Base-by-base conservation (phyloP, 2,888 invertebrate species). In the Coelopa pilipes region DNA sequence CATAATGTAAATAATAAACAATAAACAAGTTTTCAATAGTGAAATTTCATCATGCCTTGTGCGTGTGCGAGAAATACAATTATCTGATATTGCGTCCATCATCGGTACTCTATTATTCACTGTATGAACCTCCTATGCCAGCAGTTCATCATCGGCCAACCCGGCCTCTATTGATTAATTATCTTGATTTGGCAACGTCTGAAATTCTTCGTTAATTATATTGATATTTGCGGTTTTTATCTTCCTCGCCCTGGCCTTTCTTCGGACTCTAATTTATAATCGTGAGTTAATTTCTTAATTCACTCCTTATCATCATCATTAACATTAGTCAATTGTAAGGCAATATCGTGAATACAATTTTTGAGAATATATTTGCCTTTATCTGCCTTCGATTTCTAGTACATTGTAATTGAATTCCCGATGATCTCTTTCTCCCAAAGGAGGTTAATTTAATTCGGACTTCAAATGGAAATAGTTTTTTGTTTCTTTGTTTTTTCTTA, bases 151-250 rank as follows among this genome's bases (percentile, higher is more conserved):
- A 34, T 34, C 7, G 7, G 34, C 34, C 34, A 2, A 34, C 34
- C 34, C 34, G 34, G 7, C 34, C 34, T 34, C 7, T 34, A 34
- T 34, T 34, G 34, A 34, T 34, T 34, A 34, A 34, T 34, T n/a
- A n/a, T n/a, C n/a, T n/a, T n/a, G n/a, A n/a, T n/a, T n/a, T 34
- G 34, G 34, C 34, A 34, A 34, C 2, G 34, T 34, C 34, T 34
- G 34, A 34, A 34, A 34, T 63, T 46, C n/a, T 47, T 65, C 55
- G 57, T 46, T 69, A 11, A 17, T 57, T 69, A 46, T 55, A 57
- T 69, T 24, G 55, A n/a, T 57, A 69, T 57, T 34, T 69, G 57
- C 57, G 68, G 57, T 69, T 69, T 69, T 69, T 15, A 9, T 13
- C 10, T 47, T 65, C 21, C 49, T 19, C 19, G 13, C 19, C 34